A percentile compares a stretch with the other conserved stretches of the same genome.
These are phyloP conservation scores for Fregata magnificens DNA, from an alignment of 2,113 vertebrate species.

Conservation along the genomic window DNA sequence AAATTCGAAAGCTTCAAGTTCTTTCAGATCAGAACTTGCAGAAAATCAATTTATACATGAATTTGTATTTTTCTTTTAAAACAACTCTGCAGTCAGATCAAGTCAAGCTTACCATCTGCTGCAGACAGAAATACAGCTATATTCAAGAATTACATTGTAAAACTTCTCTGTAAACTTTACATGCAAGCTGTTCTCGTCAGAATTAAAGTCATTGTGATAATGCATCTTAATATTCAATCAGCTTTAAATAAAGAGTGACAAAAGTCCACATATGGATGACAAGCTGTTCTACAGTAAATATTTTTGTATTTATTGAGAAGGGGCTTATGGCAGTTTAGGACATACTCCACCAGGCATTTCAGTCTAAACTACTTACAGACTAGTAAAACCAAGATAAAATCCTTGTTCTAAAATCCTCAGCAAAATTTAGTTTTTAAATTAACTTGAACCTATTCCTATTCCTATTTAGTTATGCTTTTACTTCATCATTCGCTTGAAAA, in stretches of 20 bases:
- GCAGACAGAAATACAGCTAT: conserved; percentile 65
- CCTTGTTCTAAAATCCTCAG: background rate
- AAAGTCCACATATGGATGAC: conserved; percentile 83
- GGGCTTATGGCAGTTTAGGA: conserved; percentile 70
- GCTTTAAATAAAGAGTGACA: conserved; percentile 83
- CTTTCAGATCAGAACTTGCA: conserved; percentile 53
- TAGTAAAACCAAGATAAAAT: conserved; percentile 7
- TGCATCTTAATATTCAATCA: conserved; percentile 79
- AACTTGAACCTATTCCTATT: background rate
- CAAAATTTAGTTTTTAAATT: background rate
- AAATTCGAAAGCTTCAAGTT: conserved; percentile 47
- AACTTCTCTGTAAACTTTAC: conserved; percentile 70
- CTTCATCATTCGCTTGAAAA: background rate
- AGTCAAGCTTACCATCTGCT: conserved; percentile 80
- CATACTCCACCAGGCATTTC: conserved; percentile 54
- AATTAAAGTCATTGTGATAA: conserved; percentile 75
- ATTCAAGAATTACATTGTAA: conserved; percentile 67
- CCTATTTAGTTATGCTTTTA: background rate
- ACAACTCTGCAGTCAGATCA: conserved; percentile 61
- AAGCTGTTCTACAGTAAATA: conserved; percentile 83
- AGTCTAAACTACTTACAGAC: conserved; percentile 4
- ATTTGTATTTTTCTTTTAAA: conserved; percentile 66
- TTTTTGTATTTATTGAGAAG: conserved; percentile 75
- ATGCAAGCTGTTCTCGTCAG: conserved; percentile 82
- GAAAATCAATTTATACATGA: conserved; percentile 67